These are phyloP conservation scores for Yponomeuta evonymella DNA, from an alignment of 2,888 invertebrate species.

Conservation along the genomic window DNA sequence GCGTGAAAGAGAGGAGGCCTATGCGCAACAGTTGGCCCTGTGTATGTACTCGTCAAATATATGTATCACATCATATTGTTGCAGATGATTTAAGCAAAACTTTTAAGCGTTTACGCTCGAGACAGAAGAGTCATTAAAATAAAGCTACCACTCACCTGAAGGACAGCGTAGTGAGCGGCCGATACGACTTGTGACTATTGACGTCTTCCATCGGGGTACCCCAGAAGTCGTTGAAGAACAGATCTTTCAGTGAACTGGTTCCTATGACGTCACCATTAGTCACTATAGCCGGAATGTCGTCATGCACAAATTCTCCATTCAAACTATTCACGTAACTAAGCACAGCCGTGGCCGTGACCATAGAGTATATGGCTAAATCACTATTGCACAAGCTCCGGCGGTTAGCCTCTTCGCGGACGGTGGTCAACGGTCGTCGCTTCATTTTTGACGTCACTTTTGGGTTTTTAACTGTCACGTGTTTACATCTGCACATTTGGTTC, in stretches of 20 bases:
- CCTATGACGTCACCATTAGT: slow-evolving; percentile 88
- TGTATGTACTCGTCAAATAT: too few relatives aligned
- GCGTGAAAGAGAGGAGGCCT: too few relatives aligned
- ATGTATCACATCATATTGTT: too few relatives aligned
- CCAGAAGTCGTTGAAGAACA: slow-evolving; percentile 90
- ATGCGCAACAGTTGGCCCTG: too few relatives aligned
- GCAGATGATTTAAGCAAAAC: too few relatives aligned
- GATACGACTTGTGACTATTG: slow-evolving; percentile 90
- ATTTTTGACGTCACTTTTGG: slow-evolving; percentile 50
- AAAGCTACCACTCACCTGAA: slow-evolving; percentile 82
- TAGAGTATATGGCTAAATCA: slow-evolving; percentile 77
- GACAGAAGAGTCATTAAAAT: neutral
- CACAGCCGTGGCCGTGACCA: slow-evolving; percentile 80
- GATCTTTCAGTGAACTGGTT: slow-evolving; percentile 76
- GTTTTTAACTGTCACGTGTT: slow-evolving; percentile 52
- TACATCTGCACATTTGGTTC: slow-evolving; percentile 65
- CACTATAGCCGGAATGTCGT: slow-evolving; percentile 89
- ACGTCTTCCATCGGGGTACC: slow-evolving; percentile 88
- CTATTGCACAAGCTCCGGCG: slow-evolving; percentile 37
- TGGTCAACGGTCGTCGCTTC: slow-evolving; percentile 63
- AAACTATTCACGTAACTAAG: slow-evolving; percentile 85
- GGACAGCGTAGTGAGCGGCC: slow-evolving; percentile 88
- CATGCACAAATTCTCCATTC: slow-evolving; percentile 90
- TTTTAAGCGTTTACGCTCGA: too few relatives aligned
- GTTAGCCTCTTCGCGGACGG: slow-evolving; percentile 58